These are phyloP conservation scores for Macrobrachium nipponense DNA, from an alignment of 1,140 invertebrate species.

Conservation along the genomic window DNA sequence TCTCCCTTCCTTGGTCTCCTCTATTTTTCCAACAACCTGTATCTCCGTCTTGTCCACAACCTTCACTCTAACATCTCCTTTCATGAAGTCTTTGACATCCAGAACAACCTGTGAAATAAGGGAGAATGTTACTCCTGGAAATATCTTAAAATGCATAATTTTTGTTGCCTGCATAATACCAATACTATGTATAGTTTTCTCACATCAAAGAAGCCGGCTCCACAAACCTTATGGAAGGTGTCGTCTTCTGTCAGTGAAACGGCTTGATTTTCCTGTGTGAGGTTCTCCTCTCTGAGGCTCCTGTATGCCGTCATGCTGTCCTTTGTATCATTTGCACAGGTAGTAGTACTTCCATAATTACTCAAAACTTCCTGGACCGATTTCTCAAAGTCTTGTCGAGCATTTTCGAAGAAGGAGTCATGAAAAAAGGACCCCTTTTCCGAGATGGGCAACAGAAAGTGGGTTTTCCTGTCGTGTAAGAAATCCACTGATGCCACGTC, in stretches of 20 bases:
- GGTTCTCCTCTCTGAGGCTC: not conserved
- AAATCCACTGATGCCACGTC: not conserved
- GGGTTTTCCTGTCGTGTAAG: not conserved
- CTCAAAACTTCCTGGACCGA: constrained; percentile 23
- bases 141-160: too few species aligned
- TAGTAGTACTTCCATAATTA: not conserved
- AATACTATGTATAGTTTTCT: too few species aligned
- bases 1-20: constrained; percentile 15
- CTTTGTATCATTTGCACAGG: not conserved
- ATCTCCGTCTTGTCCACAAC: constrained; percentile 39
- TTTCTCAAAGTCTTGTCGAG: constrained; percentile 29
- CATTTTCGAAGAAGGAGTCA: constrained; percentile 47
- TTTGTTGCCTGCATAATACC: too few species aligned
- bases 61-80: constrained; percentile 29
- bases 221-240: constrained; percentile 30
- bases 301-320: constrained; percentile 37
- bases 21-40: constrained; percentile 28
- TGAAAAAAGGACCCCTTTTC: constrained; percentile 37
- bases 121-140: not conserved
- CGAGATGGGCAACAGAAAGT: constrained; percentile 26
- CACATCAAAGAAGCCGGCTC: too few species aligned
- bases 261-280: constrained; percentile 27
- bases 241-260: constrained; percentile 16
- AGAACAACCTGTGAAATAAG: constrained; percentile 23
- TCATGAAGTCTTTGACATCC: constrained; percentile 44